A percentile compares a stretch with the other conserved stretches of the same genome.
phyloP scores from a whole-genome alignment of 2,113 vertebrate species.

The Cromileptes altivelis region DNA sequence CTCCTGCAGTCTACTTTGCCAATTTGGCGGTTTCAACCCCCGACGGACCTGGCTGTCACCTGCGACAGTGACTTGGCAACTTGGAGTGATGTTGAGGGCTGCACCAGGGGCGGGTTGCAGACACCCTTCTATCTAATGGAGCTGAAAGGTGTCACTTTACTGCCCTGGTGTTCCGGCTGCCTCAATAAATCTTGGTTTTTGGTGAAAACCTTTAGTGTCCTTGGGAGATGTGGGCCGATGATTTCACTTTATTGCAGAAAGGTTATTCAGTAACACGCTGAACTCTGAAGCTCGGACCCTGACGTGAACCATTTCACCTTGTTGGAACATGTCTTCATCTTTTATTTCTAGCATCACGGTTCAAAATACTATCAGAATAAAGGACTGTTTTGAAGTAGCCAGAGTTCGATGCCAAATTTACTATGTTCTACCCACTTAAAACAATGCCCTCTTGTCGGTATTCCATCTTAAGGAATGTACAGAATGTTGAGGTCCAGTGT shows the following conservation, averaged over 20 bases:
- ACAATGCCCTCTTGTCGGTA: neutral
- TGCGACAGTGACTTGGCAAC: constrained; percentile 32
- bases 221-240: neutral
- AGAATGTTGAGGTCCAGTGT: neutral
- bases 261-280: too few species aligned
- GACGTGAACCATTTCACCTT: too few species aligned
- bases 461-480: neutral
- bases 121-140: neutral
- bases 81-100: neutral
- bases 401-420: neutral
- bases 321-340: too few species aligned
- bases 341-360: neutral
- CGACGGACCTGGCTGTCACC: constrained; percentile 24
- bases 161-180: neutral
- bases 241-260: neutral
- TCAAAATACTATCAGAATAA: neutral
- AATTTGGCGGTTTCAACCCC: constrained; percentile 8
- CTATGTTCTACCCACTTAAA: neutral
- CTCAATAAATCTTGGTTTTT: neutral
- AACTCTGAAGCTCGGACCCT: too few species aligned
- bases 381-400: neutral
- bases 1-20: constrained; percentile 9
- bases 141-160: constrained; percentile 1
- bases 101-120: neutral
- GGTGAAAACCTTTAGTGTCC: neutral